Percentiles rank a stretch among this genome's conserved stretches.
Conservation (phyloP, 2,888 invertebrate species). For the Sesamia inferens region DNA sequence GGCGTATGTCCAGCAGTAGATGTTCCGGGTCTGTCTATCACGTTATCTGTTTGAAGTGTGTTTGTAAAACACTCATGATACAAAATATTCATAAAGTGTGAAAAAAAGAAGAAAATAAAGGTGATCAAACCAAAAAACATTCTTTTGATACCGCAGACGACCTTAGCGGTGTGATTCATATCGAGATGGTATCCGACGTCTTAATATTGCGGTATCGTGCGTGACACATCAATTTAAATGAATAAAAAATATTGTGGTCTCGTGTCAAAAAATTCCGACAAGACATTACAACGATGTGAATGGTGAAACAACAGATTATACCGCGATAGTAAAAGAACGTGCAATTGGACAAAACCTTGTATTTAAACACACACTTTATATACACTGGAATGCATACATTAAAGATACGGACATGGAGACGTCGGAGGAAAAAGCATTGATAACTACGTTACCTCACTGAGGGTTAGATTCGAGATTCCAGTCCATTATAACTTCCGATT, state of each 20-base stretch:
- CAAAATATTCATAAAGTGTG: neutral
- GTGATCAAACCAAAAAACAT: neutral
- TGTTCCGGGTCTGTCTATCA: neutral
- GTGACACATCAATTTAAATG: neutral
- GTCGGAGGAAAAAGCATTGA: neutral
- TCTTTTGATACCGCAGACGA: constrained; percentile 10
- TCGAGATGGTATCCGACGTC: neutral
- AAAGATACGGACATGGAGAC: no score
- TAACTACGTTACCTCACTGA: no score
- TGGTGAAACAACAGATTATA: neutral
- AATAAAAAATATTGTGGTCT: neutral
- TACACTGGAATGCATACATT: no score
- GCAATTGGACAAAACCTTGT: neutral
- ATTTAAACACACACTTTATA: no score
- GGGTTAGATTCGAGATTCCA: neutral
- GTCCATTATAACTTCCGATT: neutral
- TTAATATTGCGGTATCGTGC: neutral
- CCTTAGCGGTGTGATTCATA: constrained; percentile 11
- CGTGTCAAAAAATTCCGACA: neutral
- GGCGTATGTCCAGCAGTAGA: no score
- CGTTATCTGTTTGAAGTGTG: neutral
- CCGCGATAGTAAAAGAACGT: neutral
- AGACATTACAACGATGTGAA: no score
- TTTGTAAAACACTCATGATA: neutral
- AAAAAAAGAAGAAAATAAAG: neutral